These are phyloP conservation scores for Quadriops clusia DNA, from an alignment of 2,888 invertebrate species.

Conservation along the genomic window DNA sequence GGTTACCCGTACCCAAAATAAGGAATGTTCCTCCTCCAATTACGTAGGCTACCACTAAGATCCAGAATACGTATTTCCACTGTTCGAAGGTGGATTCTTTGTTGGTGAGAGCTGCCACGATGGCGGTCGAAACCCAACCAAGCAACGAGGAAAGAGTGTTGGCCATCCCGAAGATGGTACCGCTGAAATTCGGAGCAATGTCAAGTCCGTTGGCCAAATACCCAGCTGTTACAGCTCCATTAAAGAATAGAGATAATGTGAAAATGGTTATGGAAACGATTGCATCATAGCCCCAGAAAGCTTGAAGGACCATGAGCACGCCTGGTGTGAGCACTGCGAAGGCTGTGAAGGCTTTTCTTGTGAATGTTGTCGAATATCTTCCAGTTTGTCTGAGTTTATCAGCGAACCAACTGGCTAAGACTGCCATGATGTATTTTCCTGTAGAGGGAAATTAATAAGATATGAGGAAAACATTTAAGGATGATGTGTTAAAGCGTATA, in stretches of 20 bases:
- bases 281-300: slow-evolving; percentile 57
- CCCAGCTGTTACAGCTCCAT: slow-evolving; percentile 77
- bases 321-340: slow-evolving; percentile 53
- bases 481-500: slow-evolving; percentile 1
- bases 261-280: slow-evolving; percentile 66
- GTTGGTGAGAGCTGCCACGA: slow-evolving; percentile 67
- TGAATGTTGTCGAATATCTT: slow-evolving; percentile 58
- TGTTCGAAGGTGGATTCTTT: slow-evolving; percentile 59
- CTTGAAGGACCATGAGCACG: slow-evolving; percentile 63
- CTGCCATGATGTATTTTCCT: slow-evolving; percentile 66
- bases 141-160: slow-evolving; percentile 75
- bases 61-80: slow-evolving; percentile 76
- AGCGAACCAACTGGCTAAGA: slow-evolving; percentile 60
- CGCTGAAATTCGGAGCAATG: slow-evolving; percentile 80
- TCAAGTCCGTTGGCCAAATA: slow-evolving; percentile 78
- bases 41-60: slow-evolving; percentile 59
- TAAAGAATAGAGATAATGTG: slow-evolving; percentile 67
- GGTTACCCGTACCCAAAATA: slow-evolving; percentile 53
- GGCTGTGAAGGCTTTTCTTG: slow-evolving; percentile 56
- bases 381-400: slow-evolving; percentile 58
- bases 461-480: slow-evolving; percentile 1
- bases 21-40: slow-evolving; percentile 53
- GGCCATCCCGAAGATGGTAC: slow-evolving; percentile 82
- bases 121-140: slow-evolving; percentile 69
- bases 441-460: slow-evolving; percentile 18